A percentile compares a stretch with the other conserved stretches of the same genome.
Evolutionary conservation across 1,140 invertebrate species (phyloP).

Genomic region (Micrasema minimum): DNA sequence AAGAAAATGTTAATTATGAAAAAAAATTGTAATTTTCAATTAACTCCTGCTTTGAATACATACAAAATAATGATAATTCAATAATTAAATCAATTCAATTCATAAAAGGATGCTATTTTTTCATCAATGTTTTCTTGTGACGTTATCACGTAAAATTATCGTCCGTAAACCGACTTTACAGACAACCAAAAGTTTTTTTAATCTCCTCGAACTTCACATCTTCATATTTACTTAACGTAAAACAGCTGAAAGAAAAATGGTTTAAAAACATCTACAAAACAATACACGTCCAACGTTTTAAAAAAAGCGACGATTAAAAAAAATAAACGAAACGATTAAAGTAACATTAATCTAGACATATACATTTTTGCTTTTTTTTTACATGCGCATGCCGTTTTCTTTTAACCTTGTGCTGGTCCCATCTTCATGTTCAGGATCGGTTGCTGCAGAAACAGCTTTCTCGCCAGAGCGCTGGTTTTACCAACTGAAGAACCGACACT

Average conservation of each 20-base stretch:
- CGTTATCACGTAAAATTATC: too few relatives aligned
- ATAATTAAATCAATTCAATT: too few relatives aligned
- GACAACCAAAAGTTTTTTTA: too few relatives aligned
- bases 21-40: too few relatives aligned
- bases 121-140: too few relatives aligned
- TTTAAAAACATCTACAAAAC: conserved; percentile 2
- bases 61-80: too few relatives aligned
- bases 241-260: conserved; percentile 39
- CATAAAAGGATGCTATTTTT: too few relatives aligned
- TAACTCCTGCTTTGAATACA: too few relatives aligned
- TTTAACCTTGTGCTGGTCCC: conserved; percentile 60
- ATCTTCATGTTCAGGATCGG: conserved; percentile 63
- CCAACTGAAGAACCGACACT: conserved; percentile 5
- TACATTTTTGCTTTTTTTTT: conserved; percentile 14
- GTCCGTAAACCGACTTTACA: too few relatives aligned
- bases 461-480: conserved; percentile 52
- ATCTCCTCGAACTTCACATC: too few relatives aligned
- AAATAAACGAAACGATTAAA: conserved; percentile 4
- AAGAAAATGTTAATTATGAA: too few relatives aligned
- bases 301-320: conserved; percentile 11
- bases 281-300: conserved; percentile 19
- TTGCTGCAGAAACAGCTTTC: conserved; percentile 58
- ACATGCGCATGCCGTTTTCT: conserved; percentile 43
- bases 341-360: conserved; percentile 17
- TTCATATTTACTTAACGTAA: too few relatives aligned